phyloP scores from a whole-genome alignment of 2,113 vertebrate genomes.

The Ceyx melanurus region DNA sequence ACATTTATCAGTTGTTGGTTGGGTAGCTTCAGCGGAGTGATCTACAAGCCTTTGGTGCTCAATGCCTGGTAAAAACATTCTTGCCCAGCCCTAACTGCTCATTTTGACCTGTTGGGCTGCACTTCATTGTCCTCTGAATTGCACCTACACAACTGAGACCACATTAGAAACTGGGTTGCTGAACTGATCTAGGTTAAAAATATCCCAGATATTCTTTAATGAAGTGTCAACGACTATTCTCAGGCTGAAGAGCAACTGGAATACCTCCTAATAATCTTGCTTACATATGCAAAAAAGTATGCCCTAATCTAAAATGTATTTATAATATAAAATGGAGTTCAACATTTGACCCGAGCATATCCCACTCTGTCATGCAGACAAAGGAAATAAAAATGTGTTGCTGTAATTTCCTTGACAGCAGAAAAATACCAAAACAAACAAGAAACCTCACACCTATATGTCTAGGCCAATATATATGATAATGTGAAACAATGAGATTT shows the following conservation, averaged over 20 bases:
- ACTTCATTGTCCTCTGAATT: not conserved
- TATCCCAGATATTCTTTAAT: slow-evolving; percentile 54
- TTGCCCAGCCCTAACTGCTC: not conserved
- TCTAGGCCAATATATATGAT: slow-evolving; percentile 50
- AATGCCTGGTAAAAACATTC: not conserved
- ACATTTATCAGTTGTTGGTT: not conserved
- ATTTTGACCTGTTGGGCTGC: rapidly evolving
- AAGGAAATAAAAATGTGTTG: slow-evolving; percentile 56
- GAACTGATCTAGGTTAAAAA: slow-evolving; percentile 29
- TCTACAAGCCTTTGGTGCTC: not conserved
- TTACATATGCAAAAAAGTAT: slow-evolving; percentile 49
- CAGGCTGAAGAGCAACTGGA: slow-evolving; percentile 2
- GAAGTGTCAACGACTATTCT: slow-evolving; percentile 58
- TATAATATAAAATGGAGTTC: slow-evolving; percentile 35
- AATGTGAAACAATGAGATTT: slow-evolving; percentile 57
- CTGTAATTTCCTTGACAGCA: slow-evolving; percentile 59
- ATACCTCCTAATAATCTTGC: slow-evolving; percentile 33
- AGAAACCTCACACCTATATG: slow-evolving; percentile 43
- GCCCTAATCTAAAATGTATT: slow-evolving; percentile 37
- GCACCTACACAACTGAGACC: not conserved
- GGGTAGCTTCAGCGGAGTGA: not conserved
- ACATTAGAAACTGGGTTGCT: not conserved
- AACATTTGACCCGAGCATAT: not conserved
- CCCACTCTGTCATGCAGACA: slow-evolving; percentile 26
- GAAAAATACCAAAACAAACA: slow-evolving; percentile 43